A percentile compares a stretch with the other conserved stretches of the same genome.
These are phyloP conservation scores for Vulpes vulpes DNA, from an alignment of 2,113 vertebrate species.

Conservation along the genomic window DNA sequence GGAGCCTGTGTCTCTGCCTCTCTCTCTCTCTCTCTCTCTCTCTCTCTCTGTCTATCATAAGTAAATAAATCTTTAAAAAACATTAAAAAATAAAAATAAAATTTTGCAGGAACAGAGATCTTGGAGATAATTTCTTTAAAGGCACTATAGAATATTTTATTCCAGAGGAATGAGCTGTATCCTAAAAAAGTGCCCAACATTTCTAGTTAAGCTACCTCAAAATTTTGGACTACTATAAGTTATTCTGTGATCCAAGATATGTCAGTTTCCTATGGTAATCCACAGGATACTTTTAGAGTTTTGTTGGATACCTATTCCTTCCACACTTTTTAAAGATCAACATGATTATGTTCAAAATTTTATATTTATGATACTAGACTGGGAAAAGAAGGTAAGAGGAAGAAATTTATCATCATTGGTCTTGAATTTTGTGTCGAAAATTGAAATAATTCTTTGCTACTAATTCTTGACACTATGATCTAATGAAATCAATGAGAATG, in stretches of 20 bases:
- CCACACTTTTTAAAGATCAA: neutral
- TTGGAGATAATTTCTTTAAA: slow-evolving; percentile 39
- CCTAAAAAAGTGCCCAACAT: neutral
- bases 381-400: neutral
- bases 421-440: slow-evolving; percentile 26
- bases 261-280: neutral
- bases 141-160: neutral
- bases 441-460: slow-evolving; percentile 35
- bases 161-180: neutral
- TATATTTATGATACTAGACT: neutral
- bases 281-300: neutral
- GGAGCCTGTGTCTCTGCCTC: no score
- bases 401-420: neutral
- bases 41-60: no score
- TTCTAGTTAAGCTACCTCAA: neutral
- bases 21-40: no score
- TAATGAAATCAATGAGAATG: slow-evolving; percentile 36
- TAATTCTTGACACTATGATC: slow-evolving; percentile 46
- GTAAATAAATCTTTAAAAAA: no score
- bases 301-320: neutral
- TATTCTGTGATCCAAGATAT: neutral
- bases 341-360: neutral
- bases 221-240: neutral
- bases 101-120: neutral
- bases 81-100: neutral